phyloP scores from a whole-genome alignment of 2,113 vertebrate genomes.

The Piaya cayana region DNA sequence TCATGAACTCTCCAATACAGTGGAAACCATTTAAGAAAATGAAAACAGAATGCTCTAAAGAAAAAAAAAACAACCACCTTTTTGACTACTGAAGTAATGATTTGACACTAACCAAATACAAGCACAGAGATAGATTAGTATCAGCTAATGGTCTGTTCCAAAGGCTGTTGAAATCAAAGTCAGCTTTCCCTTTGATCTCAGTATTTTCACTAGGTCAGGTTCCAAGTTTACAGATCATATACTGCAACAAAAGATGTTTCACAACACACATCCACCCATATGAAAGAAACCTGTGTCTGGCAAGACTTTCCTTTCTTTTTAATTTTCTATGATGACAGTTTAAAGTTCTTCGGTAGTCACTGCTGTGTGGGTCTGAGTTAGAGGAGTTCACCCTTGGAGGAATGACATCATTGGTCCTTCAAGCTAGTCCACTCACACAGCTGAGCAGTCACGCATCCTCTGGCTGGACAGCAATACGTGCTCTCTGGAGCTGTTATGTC shows the following conservation, averaged over 20 bases:
- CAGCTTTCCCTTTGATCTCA: conserved; percentile 29
- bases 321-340: neutral
- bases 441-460: neutral
- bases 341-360: neutral
- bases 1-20: neutral
- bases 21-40: neutral
- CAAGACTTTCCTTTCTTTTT: neutral
- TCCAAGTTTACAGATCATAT: conserved; percentile 23
- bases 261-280: neutral
- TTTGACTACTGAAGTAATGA: conserved; percentile 1
- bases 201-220: neutral
- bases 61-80: neutral
- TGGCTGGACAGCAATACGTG: neutral
- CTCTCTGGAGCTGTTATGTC: neutral
- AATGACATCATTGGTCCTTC: neutral
- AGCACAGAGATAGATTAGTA: neutral
- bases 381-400: neutral
- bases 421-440: neutral
- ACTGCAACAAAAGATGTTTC: conserved; percentile 35
- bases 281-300: conserved; percentile 4
- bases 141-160: conserved; percentile 21
- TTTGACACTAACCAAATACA: conserved; percentile 30
- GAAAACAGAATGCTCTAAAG: neutral
- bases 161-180: conserved; percentile 32
- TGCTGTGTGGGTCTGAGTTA: neutral